Evolutionary conservation across 2,797 vertebrate genomes (phyloP).

Genomic region (Alcedo quadribrachys): DNA sequence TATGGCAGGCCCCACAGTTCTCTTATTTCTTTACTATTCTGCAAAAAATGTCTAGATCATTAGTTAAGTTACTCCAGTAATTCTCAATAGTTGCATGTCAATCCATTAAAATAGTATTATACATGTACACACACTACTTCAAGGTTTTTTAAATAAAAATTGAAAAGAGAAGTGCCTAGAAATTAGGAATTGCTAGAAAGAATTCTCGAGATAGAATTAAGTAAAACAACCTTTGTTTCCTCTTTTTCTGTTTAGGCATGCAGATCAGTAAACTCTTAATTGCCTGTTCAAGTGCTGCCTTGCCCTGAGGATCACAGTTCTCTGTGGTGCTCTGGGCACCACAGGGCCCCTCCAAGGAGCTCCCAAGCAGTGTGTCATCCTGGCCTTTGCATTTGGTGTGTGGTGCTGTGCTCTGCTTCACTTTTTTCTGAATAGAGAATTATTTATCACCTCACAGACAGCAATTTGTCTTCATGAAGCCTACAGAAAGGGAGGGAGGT

Average conservation of each 20-base stretch:
- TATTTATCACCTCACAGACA: not conserved
- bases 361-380: not conserved
- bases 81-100: not conserved
- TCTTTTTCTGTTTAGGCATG: not conserved
- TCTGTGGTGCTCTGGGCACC: not conserved
- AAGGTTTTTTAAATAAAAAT: not conserved
- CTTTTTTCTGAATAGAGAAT: not conserved
- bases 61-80: not conserved
- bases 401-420: not conserved
- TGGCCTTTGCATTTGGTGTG: accelerated
- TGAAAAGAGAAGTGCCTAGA: not conserved
- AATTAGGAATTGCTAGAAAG: not conserved
- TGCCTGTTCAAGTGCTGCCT: not conserved
- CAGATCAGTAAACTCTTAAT: not conserved
- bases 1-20: not conserved
- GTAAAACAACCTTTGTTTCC: not conserved
- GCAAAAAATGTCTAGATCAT: not conserved
- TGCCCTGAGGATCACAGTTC: not conserved
- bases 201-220: not conserved
- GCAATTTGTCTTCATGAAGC: not conserved
- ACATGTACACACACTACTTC: not conserved
- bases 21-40: not conserved
- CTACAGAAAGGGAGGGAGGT: not conserved
- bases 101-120: not conserved
- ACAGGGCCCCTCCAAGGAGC: not conserved